Evolutionary conservation across 2,888 invertebrate genomes (phyloP).

Genomic region (Dascillus cervinus): DNA sequence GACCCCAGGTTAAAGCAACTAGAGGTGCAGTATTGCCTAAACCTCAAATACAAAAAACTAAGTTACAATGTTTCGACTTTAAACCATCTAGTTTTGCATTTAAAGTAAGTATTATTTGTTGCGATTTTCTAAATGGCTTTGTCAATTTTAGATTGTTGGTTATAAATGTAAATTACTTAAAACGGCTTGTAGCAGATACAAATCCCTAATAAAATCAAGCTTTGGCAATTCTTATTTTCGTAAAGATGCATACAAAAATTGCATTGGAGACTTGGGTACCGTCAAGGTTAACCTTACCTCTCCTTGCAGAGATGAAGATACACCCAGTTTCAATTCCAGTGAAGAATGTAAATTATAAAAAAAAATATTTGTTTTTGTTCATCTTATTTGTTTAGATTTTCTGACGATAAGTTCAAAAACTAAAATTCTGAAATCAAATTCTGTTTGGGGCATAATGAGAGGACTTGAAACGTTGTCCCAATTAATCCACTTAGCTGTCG

Average conservation of each 20-base stretch:
- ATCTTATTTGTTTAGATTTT: no score
- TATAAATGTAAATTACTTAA: constrained; percentile 50
- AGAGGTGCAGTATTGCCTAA: constrained; percentile 63
- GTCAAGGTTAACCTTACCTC: constrained; percentile 50
- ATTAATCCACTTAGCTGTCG: constrained; percentile 46
- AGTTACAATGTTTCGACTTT: constrained; percentile 41
- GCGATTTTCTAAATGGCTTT: no score
- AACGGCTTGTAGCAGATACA: constrained; percentile 49
- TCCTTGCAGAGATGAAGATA: constrained; percentile 51
- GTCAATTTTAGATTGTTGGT: constrained; percentile 38
- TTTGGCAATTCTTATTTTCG: no score
- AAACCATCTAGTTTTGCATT: constrained; percentile 46
- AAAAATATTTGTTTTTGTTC: no score
- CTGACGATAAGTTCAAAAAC: no score
- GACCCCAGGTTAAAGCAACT: constrained; percentile 49
- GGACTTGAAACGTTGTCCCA: constrained; percentile 86
- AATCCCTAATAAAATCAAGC: no score
- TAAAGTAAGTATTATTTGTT: constrained; percentile 45
- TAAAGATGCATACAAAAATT: constrained; percentile 25
- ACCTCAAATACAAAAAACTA: constrained; percentile 47
- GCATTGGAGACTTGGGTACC: constrained; percentile 40
- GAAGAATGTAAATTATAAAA: constrained; percentile 76
- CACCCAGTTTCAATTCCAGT: constrained; percentile 62
- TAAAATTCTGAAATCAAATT: constrained; percentile 35
- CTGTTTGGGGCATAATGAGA: constrained; percentile 77